Conservation (phyloP, 2,113 vertebrate species). For the Phrynosoma platyrhinos region DNA sequence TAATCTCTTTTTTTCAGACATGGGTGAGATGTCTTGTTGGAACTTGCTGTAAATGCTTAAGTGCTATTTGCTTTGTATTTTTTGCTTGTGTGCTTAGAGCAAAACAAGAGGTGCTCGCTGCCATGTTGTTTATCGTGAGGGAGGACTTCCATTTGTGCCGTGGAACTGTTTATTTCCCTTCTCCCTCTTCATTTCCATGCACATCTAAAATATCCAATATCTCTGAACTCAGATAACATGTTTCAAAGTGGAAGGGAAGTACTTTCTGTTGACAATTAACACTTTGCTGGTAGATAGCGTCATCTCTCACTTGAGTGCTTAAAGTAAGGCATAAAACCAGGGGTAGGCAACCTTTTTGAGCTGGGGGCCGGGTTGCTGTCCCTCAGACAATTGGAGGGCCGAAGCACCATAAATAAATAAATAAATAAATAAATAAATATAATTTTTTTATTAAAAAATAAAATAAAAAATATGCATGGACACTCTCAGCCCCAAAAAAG, state of each 20-base stretch:
- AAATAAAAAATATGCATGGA: too few relatives aligned
- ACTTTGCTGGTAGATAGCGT: background rate
- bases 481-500: too few relatives aligned
- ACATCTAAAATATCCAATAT: background rate
- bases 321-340: background rate
- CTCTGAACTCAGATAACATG: background rate
- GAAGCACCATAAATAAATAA: too few relatives aligned
- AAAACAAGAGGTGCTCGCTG: background rate
- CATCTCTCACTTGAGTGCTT: background rate
- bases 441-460: too few relatives aligned
- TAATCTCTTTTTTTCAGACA: background rate
- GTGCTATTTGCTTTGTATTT: too few relatives aligned
- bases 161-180: background rate
- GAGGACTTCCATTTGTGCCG: background rate
- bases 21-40: background rate
- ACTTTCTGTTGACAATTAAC: background rate
- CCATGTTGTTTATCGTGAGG: background rate
- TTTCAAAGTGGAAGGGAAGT: background rate
- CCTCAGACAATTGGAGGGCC: too few relatives aligned
- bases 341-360: too few relatives aligned
- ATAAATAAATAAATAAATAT: too few relatives aligned
- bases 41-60: background rate
- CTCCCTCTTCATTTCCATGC: background rate
- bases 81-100: background rate
- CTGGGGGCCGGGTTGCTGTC: too few relatives aligned